Conservation (phyloP, 2,888 invertebrate genomes). For the Ectobius pallidus region DNA sequence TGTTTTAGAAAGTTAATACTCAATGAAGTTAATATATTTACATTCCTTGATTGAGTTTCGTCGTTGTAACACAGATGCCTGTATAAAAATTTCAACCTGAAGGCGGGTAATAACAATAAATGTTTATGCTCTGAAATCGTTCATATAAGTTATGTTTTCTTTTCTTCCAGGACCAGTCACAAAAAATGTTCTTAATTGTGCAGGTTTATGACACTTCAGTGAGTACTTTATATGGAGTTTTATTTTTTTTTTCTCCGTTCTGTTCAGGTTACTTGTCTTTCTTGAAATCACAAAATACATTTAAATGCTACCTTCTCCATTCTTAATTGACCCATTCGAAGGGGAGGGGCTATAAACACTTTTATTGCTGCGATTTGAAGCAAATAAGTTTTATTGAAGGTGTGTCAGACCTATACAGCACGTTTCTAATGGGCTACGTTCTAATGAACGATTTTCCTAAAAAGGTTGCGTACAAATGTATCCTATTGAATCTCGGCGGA, state of each 20-base stretch:
- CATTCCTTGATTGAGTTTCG: slow-evolving; percentile 7
- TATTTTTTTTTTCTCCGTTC: background rate
- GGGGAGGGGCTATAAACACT: background rate
- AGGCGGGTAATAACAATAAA: background rate
- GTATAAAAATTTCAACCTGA: background rate
- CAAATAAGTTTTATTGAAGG: slow-evolving; percentile 17
- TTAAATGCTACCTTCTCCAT: slow-evolving; percentile 32
- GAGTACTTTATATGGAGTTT: background rate
- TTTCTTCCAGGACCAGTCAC: background rate
- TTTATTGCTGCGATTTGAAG: slow-evolving; percentile 20
- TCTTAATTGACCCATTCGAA: slow-evolving; percentile 21
- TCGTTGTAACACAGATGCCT: background rate
- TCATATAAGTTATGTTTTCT: slow-evolving; percentile 1
- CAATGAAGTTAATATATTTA: slow-evolving; percentile 12
- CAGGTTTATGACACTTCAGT: background rate
- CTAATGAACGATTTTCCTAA: too few species aligned
- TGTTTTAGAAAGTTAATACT: background rate
- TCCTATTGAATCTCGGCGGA: too few species aligned
- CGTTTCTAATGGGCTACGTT: background rate
- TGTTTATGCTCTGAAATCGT: slow-evolving; percentile 12
- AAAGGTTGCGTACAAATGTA: too few species aligned
- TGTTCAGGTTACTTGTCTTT: background rate
- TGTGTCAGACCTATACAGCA: background rate
- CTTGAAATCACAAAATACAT: slow-evolving; percentile 34
- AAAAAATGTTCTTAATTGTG: background rate